A percentile compares a stretch with the other conserved stretches of the same genome.
Conservation (phyloP, 2,888 invertebrate genomes). For the Aleiodes alternator region DNA sequence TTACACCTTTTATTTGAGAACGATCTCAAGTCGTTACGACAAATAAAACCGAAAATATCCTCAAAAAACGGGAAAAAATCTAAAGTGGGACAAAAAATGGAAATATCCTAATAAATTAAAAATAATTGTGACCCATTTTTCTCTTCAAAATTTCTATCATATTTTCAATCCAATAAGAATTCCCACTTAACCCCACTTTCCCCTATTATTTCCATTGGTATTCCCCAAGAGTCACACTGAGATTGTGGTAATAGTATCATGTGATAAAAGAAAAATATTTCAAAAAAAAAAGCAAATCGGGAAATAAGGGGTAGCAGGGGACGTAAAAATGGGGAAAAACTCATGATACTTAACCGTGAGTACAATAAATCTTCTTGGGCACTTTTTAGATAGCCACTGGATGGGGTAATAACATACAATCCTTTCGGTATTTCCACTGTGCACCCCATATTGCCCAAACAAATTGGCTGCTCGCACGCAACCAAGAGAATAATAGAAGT, state of each 20-base stretch:
- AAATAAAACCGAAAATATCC: too few species aligned
- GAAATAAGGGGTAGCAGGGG: background rate
- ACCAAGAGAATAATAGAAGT: conserved; percentile 28
- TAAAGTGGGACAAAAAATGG: too few species aligned
- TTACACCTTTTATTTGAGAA: too few species aligned
- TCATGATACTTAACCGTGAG: background rate
- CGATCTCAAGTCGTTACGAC: too few species aligned
- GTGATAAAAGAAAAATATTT: background rate
- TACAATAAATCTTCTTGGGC: conserved; percentile 26
- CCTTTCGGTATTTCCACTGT: conserved; percentile 33
- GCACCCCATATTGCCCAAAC: conserved; percentile 35
- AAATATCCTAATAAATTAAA: too few species aligned
- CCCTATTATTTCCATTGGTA: background rate
- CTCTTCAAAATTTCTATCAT: too few species aligned
- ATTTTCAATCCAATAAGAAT: too few species aligned
- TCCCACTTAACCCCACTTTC: too few species aligned
- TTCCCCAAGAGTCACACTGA: too few species aligned
- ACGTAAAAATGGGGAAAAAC: background rate
- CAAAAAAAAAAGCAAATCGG: background rate
- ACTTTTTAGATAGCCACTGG: conserved; percentile 31
- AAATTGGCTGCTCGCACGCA: conserved; percentile 39
- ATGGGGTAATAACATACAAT: conserved; percentile 42
- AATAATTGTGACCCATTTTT: too few species aligned
- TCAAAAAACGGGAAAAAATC: too few species aligned
- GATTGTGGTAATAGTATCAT: background rate